Percentiles rank a stretch among this genome's conserved stretches.
Evolutionary conservation across 2,888 invertebrate species (phyloP).

Genomic region (Proisotoma minuta): DNA sequence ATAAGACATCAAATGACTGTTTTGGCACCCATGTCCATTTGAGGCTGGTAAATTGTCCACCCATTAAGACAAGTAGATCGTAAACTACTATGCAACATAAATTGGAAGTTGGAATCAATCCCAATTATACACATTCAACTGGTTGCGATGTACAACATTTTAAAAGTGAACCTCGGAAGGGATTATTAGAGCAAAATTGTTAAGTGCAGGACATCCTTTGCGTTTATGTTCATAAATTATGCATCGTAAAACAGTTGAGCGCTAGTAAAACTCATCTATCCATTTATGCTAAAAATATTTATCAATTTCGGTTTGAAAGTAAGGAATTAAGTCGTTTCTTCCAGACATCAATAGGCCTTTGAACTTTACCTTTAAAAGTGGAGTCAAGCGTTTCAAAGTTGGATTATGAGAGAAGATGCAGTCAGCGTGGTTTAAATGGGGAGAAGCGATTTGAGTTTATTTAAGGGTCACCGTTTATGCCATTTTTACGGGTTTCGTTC

Average conservation of each 20-base stretch:
- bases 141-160: too few species aligned
- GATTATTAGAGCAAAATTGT: too few species aligned
- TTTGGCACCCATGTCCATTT: background rate
- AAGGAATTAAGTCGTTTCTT: slow-evolving; percentile 2
- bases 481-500: slow-evolving; percentile 13
- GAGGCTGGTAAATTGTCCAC: background rate
- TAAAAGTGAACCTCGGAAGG: too few species aligned
- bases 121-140: too few species aligned
- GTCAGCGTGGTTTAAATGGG: background rate
- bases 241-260: background rate
- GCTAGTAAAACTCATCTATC: background rate
- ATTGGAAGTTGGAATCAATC: too few species aligned
- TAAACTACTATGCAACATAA: background rate
- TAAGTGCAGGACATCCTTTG: background rate
- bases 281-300: slow-evolving; percentile 7
- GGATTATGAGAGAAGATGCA: background rate
- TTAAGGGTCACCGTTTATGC: slow-evolving; percentile 22
- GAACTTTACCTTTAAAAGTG: background rate
- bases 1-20: slow-evolving; percentile 10
- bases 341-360: background rate
- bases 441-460: slow-evolving; percentile 7
- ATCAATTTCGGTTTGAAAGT: background rate
- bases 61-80: background rate
- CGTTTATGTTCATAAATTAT: background rate
- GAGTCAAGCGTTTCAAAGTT: slow-evolving; percentile 7